A percentile compares a stretch with the other conserved stretches of the same genome.
phyloP scores from a whole-genome alignment of 37 sponge, comb jelly and placozoan genomes.

The Ephydatia muelleri region DNA sequence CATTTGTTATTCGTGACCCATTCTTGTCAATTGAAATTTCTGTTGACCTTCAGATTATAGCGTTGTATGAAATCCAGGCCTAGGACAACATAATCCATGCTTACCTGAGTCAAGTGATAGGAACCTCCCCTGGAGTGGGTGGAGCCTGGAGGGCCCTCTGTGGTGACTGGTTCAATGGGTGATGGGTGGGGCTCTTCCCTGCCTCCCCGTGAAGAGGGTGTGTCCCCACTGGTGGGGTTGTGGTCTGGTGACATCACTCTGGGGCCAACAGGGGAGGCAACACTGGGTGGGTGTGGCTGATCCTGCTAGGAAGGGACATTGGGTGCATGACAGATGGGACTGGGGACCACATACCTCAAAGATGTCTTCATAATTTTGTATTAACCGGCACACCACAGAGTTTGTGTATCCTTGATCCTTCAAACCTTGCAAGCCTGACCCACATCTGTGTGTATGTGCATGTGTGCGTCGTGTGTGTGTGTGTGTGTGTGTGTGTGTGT shows the following conservation, averaged over 20 bases:
- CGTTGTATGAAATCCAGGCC: too few species aligned
- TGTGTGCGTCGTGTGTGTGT: not conserved
- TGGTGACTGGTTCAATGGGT: too few species aligned
- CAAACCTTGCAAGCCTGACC: conserved; percentile 49
- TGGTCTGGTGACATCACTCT: not conserved
- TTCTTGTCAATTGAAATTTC: too few species aligned
- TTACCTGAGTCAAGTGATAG: not conserved
- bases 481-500: not conserved
- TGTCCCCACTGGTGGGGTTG: not conserved
- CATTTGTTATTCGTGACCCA: too few species aligned
- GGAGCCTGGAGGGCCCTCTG: not conserved
- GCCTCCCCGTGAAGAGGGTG: not conserved
- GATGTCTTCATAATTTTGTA: conserved; percentile 24
- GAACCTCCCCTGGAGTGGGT: not conserved
- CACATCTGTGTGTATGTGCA: conserved; percentile 33
- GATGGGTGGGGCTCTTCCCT: too few species aligned
- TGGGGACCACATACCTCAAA: too few species aligned
- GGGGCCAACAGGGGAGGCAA: not conserved
- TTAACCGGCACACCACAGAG: conserved; percentile 37
- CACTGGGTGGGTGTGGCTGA: not conserved
- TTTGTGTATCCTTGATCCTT: conserved; percentile 60
- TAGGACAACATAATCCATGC: too few species aligned
- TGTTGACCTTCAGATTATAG: not conserved
- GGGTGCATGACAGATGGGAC: too few species aligned
- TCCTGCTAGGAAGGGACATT: not conserved